A percentile compares a stretch with the other conserved stretches of the same genome.
These are phyloP conservation scores for Macroteleia sp. DNA, from an alignment of 2,888 invertebrate genomes.

Conservation along the genomic window DNA sequence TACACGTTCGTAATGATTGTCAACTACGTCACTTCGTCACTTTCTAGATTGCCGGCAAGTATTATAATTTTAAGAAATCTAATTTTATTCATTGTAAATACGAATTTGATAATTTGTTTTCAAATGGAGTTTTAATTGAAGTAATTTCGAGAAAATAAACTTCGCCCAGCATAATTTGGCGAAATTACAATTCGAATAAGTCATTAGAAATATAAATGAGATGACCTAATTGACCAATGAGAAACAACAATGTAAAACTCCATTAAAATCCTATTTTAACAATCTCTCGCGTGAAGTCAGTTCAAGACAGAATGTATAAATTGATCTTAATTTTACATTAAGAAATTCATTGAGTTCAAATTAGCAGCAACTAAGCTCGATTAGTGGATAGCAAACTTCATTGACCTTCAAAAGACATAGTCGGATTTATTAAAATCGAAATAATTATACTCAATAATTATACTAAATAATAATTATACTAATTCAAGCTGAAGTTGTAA, in stretches of 20 bases:
- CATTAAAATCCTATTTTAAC: slow-evolving; percentile 20
- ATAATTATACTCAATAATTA: too few relatives aligned
- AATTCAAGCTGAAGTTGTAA: too few relatives aligned
- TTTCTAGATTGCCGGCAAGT: too few relatives aligned
- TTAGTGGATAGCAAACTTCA: too few relatives aligned
- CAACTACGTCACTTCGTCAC: not conserved
- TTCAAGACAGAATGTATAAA: slow-evolving; percentile 41
- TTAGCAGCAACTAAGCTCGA: too few relatives aligned
- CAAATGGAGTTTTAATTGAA: slow-evolving; percentile 28
- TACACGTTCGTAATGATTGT: not conserved
- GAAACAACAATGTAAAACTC: slow-evolving; percentile 16
- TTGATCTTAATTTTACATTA: slow-evolving; percentile 36
- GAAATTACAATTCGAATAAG: slow-evolving; percentile 20
- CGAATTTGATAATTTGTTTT: too few relatives aligned
- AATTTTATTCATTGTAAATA: too few relatives aligned
- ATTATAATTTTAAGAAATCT: not conserved
- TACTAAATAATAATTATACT: too few relatives aligned
- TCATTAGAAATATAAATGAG: slow-evolving; percentile 18
- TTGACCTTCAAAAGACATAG: too few relatives aligned
- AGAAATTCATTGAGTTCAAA: slow-evolving; percentile 18
- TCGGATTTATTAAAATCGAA: too few relatives aligned
- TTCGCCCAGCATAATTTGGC: not conserved
- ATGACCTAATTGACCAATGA: slow-evolving; percentile 4
- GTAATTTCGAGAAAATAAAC: slow-evolving; percentile 12
- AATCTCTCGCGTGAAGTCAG: slow-evolving; percentile 8